phyloP scores from a whole-genome alignment of 2,113 vertebrate genomes.

The Python bivittatus region DNA sequence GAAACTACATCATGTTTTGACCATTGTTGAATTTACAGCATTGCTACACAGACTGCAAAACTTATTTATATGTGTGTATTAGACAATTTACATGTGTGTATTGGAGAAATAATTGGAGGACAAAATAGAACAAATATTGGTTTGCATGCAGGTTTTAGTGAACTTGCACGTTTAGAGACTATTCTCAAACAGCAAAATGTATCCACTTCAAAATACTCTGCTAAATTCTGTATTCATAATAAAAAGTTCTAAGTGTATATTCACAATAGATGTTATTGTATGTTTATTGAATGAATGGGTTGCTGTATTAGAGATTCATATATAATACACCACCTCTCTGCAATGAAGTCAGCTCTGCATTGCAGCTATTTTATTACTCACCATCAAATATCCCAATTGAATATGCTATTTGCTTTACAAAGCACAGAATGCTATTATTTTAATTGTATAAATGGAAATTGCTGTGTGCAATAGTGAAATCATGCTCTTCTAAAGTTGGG shows the following conservation, averaged over 20 bases:
- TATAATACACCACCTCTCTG: slow-evolving; percentile 62
- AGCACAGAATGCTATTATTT: slow-evolving; percentile 66
- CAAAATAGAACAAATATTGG: not conserved
- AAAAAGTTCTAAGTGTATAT: not conserved
- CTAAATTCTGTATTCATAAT: not conserved
- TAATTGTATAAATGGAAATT: slow-evolving; percentile 78
- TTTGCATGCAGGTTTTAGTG: slow-evolving; percentile 4
- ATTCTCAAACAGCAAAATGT: not conserved
- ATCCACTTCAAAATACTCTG: not conserved
- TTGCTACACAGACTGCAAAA: not conserved
- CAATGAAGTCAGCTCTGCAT: slow-evolving; percentile 63
- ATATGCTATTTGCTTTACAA: slow-evolving; percentile 66
- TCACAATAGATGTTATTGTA: not conserved
- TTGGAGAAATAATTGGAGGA: slow-evolving; percentile 14
- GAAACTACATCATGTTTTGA: not conserved
- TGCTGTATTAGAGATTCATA: slow-evolving; percentile 48
- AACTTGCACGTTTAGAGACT: not conserved
- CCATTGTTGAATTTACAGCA: not conserved
- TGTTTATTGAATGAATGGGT: slow-evolving; percentile 32
- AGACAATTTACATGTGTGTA: not conserved
- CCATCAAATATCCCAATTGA: slow-evolving; percentile 61
- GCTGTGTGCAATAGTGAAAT: slow-evolving; percentile 66
- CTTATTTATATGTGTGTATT: not conserved
- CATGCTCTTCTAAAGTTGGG: slow-evolving; percentile 54
- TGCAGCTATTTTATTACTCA: slow-evolving; percentile 68